Evolutionary conservation across 2,797 vertebrate species (phyloP), one percentile per base, ranked within the genome.

Genomic region (Borostomias antarcticus): DNA sequence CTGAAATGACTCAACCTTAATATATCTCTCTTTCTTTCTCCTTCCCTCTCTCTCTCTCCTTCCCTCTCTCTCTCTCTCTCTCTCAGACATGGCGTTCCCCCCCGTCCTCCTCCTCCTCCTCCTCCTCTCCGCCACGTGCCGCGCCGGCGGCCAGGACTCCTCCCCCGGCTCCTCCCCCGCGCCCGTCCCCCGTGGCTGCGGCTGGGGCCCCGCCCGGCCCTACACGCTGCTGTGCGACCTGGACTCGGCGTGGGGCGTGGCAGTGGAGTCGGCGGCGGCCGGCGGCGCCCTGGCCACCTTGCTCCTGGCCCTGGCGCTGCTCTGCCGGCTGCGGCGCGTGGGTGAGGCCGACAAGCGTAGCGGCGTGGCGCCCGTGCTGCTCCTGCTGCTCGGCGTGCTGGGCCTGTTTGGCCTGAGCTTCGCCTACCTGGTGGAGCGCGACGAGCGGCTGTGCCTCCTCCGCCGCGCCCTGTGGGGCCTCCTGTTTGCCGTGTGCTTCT

Each of bases 161-260:
- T 43, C 40, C 40, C n/a, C 40, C n/a, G n/a, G n/a, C n/a, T n/a
- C n/a, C n/a, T n/a, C n/a, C 47, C 81, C 89, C 5, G 84, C 93
- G 8, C 74, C 89, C 7, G 93, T 92, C 0, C 94, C 96, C 0
- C 87, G 93, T 51, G 97, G 97, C 61, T 98, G 97, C 0, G 95
- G 95, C 23, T 92, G 96, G 90, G 95, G 95, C 25, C 89, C 96
- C 0, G 88, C 90, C 30, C 94, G 93, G 2, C 95, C 95, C 74
- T 98, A 96, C 48, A 89, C 95, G 6, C 90, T 94, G 75, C 93
- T 98, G 66, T 98, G 97, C 1, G 94, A 98, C 86, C 93, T 98
- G 93, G 96, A 98, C 83, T 93, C 94, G 61, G 86, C 97, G 45
- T 98, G 97, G 97, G 97, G 97, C 0, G 96, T 98, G 45, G 96